Percentiles rank a stretch among this genome's conserved stretches.
phyloP scores from a whole-genome alignment of 2,113 vertebrate genomes.

The Arothron firmamentum region DNA sequence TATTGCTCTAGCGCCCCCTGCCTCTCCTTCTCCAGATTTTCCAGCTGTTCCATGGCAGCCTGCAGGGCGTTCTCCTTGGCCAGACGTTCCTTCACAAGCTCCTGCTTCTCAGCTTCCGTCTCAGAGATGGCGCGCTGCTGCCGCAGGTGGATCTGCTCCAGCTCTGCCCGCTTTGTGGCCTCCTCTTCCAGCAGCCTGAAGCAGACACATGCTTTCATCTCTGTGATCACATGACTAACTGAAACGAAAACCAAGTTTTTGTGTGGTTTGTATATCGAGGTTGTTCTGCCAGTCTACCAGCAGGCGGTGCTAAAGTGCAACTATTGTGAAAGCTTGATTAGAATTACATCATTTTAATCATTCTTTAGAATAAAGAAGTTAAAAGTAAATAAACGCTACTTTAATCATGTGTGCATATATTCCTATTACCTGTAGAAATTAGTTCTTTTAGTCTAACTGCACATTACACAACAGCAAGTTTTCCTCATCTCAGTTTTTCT shows the following conservation, averaged over 20 bases:
- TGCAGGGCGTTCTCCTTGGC: slow-evolving; percentile 86
- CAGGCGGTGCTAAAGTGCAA: slow-evolving; percentile 42
- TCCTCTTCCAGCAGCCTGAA: slow-evolving; percentile 91
- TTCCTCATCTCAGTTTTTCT: too few species aligned
- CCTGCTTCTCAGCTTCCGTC: slow-evolving; percentile 91
- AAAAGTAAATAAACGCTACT: too few species aligned
- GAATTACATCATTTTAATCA: too few species aligned
- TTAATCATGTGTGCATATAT: too few species aligned
- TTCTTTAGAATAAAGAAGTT: too few species aligned
- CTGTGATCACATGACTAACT: too few species aligned
- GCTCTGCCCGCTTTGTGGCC: slow-evolving; percentile 82
- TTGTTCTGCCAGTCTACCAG: slow-evolving; percentile 10
- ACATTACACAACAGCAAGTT: too few species aligned
- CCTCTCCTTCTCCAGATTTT: slow-evolving; percentile 84
- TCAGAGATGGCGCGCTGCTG: slow-evolving; percentile 88
- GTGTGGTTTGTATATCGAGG: too few species aligned
- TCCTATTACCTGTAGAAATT: too few species aligned
- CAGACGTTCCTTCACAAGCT: slow-evolving; percentile 83
- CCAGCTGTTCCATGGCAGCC: slow-evolving; percentile 87
- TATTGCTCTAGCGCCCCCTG: slow-evolving; percentile 88
- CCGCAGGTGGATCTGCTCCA: slow-evolving; percentile 87
- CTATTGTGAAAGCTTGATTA: too few species aligned
- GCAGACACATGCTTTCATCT: neutral
- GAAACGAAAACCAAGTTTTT: too few species aligned
- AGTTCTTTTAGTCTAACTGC: too few species aligned